Evolutionary conservation across 2,888 invertebrate genomes (phyloP).

Genomic region (Erebia aethiops): DNA sequence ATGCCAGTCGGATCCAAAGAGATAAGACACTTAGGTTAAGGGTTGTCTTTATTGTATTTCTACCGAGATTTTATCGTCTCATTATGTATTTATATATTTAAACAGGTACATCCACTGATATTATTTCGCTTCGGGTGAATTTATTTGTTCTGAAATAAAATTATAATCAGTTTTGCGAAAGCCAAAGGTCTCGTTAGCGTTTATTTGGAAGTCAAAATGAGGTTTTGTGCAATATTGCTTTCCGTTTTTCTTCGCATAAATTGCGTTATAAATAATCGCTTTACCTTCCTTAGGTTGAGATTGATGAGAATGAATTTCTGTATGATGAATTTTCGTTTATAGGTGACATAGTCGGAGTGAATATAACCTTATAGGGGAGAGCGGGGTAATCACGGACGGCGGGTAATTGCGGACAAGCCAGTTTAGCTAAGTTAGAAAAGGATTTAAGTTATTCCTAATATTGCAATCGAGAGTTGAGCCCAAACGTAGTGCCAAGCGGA

Average conservation of each 20-base stretch:
- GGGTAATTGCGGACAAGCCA: no score
- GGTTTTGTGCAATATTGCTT: conserved; percentile 21
- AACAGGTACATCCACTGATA: conserved; percentile 16
- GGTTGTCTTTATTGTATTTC: conserved; percentile 32
- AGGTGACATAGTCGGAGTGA: neutral
- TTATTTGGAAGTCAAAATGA: conserved; percentile 29
- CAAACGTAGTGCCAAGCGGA: no score
- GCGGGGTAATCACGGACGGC: no score
- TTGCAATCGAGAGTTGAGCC: no score
- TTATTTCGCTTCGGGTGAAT: conserved; percentile 24
- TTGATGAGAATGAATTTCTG: neutral
- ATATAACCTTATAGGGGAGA: no score
- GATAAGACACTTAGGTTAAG: conserved; percentile 39
- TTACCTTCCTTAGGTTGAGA: neutral
- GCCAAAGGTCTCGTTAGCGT: conserved; percentile 26
- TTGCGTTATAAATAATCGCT: neutral
- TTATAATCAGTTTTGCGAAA: conserved; percentile 26
- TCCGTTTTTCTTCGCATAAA: conserved; percentile 15
- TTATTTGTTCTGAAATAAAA: conserved; percentile 30
- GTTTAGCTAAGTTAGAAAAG: no score
- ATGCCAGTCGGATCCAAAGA: conserved; percentile 54
- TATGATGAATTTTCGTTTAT: neutral
- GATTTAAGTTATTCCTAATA: no score
- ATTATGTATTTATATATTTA: conserved; percentile 29
- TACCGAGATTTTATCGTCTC: conserved; percentile 28